These are phyloP conservation scores for Ivindomyrus marchei DNA, from an alignment of 2,113 vertebrate species.

Conservation along the genomic window DNA sequence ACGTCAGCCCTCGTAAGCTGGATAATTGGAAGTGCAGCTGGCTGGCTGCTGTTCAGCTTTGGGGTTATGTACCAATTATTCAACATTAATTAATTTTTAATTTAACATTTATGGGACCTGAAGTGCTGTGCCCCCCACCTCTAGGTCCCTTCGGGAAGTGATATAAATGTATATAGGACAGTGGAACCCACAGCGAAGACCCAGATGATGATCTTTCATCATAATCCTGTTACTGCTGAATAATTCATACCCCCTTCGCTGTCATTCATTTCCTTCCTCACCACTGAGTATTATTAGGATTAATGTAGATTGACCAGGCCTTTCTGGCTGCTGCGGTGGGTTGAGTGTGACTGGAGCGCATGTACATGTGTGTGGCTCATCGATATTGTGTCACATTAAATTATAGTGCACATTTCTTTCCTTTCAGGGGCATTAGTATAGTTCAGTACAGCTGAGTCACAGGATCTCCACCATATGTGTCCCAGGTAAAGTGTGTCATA, in stretches of 20 bases:
- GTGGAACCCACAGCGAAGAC: conserved; percentile 25
- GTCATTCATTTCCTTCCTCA: conserved; percentile 57
- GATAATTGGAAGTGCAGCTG: conserved; percentile 23
- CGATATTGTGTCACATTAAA: background rate
- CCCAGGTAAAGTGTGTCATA: background rate
- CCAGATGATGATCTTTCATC: conserved; percentile 52
- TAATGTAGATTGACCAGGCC: conserved; percentile 56
- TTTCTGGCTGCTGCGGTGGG: conserved; percentile 10
- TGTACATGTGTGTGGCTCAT: background rate
- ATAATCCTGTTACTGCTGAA: conserved; percentile 60
- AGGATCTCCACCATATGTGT: background rate
- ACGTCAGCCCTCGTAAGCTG: background rate
- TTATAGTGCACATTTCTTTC: background rate
- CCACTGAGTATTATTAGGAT: conserved; percentile 51
- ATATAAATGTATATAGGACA: conserved; percentile 27
- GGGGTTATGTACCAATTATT: conserved; percentile 37
- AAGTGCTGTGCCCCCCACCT: conserved; percentile 19
- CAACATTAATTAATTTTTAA: conserved; percentile 40
- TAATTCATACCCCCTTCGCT: conserved; percentile 58
- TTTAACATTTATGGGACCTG: conserved; percentile 34
- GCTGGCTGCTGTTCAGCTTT: conserved; percentile 17
- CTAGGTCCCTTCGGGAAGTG: conserved; percentile 18
- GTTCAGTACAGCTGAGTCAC: background rate
- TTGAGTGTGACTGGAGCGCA: background rate
- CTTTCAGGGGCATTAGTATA: background rate